Percentiles rank a stretch among this genome's conserved stretches.
phyloP scores from a whole-genome alignment of 2,888 invertebrate species.

The Euphydryas editha region DNA sequence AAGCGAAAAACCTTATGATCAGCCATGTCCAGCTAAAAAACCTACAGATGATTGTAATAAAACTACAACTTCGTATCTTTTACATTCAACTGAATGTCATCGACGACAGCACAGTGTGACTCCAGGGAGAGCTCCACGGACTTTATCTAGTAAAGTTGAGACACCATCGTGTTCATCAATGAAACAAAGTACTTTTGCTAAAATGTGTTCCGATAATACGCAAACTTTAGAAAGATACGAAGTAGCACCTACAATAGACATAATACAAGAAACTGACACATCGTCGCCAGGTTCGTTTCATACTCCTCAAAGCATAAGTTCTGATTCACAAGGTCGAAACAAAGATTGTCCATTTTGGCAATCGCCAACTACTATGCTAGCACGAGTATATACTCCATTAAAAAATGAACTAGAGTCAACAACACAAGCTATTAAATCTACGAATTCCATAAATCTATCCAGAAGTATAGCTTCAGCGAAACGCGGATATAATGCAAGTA shows the following conservation, averaged over 20 bases:
- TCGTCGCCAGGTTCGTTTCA: conserved; percentile 40
- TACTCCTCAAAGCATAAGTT: conserved; percentile 42
- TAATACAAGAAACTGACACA: conserved; percentile 33
- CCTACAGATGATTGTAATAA: conserved; percentile 51
- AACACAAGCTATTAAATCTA: conserved; percentile 4
- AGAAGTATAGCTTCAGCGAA: conserved; percentile 37
- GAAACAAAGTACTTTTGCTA: not conserved
- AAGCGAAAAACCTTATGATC: conserved; percentile 32
- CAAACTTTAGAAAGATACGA: conserved; percentile 13
- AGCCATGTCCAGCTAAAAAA: conserved; percentile 51
- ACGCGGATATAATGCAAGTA: conserved; percentile 54
- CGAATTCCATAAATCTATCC: conserved; percentile 21
- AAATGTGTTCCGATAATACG: not conserved
- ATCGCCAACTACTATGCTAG: conserved; percentile 49
- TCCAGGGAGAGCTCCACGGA: conserved; percentile 32
- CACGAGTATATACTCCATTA: conserved; percentile 38
- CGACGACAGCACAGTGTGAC: conserved; percentile 25
- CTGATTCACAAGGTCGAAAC: conserved; percentile 29
- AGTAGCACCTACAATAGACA: conserved; percentile 2
- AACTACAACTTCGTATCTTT: conserved; percentile 54
- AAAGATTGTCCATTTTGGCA: conserved; percentile 43
- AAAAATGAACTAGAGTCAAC: conserved; percentile 14
- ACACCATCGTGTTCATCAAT: conserved; percentile 2
- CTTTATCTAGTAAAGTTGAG: not conserved
- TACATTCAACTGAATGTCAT: conserved; percentile 51